Percentiles rank a stretch among this genome's conserved stretches.
phyloP scores from a whole-genome alignment of 2,888 invertebrate genomes.

The Melanchra persicariae region DNA sequence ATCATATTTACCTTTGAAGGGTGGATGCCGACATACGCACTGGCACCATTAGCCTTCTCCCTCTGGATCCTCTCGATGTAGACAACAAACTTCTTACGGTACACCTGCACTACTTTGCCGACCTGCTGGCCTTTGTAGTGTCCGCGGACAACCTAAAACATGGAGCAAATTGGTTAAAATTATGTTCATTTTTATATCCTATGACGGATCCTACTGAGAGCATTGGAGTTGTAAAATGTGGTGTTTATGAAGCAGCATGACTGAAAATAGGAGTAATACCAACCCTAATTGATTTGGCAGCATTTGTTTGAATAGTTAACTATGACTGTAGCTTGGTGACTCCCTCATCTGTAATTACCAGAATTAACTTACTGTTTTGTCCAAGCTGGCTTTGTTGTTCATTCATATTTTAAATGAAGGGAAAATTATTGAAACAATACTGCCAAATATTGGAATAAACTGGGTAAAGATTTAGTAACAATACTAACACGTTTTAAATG shows the following conservation, averaged over 20 bases:
- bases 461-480: background rate
- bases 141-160: conserved; percentile 96
- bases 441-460: background rate
- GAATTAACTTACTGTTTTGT: conserved; percentile 39
- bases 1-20: conserved; percentile 96
- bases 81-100: conserved; percentile 99
- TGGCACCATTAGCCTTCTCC: conserved; percentile 99
- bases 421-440: background rate
- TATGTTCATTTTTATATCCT: background rate
- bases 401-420: background rate
- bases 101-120: conserved; percentile 99
- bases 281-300: conserved; percentile 49
- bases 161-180: conserved; percentile 22
- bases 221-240: background rate
- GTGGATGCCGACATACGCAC: conserved; percentile 99
- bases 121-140: conserved; percentile 99
- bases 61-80: conserved; percentile 99
- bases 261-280: conserved; percentile 24
- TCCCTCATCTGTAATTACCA: conserved; percentile 56
- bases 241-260: background rate
- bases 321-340: conserved; percentile 25
- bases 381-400: background rate
- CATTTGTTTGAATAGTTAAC: conserved; percentile 15
- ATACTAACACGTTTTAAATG: background rate
- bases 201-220: background rate